These are phyloP conservation scores for Alentia gelatinosa DNA, from an alignment of 2,888 invertebrate genomes.

Conservation along the genomic window DNA sequence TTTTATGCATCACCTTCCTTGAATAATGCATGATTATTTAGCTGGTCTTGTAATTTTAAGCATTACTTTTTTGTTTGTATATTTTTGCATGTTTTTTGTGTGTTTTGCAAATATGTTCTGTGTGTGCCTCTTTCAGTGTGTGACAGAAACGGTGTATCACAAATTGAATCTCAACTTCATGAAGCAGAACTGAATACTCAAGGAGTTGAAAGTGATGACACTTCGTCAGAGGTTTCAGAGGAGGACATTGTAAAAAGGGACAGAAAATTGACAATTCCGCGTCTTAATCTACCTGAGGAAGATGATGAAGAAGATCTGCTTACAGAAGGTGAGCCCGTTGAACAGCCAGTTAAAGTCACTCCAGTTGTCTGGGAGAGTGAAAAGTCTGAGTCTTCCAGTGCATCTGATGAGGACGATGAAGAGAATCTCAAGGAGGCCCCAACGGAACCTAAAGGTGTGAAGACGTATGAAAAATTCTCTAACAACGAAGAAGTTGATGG, in stretches of 20 bases:
- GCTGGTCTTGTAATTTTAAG: background rate
- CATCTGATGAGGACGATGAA: background rate
- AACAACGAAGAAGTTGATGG: background rate
- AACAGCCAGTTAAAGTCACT: background rate
- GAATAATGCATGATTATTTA: background rate
- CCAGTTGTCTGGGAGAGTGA: constrained; percentile 23
- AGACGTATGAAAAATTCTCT: background rate
- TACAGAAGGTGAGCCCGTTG: background rate
- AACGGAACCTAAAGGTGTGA: background rate
- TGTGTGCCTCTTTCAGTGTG: constrained; percentile 44
- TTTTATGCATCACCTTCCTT: background rate
- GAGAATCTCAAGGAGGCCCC: background rate
- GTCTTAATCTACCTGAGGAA: constrained; percentile 25
- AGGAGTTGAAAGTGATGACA: background rate
- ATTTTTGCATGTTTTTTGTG: constrained; percentile 30
- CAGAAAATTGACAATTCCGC: background rate
- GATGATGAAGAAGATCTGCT: background rate
- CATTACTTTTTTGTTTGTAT: background rate
- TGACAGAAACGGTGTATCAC: background rate
- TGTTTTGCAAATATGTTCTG: background rate
- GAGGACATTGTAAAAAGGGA: constrained; percentile 5
- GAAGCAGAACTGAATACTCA: background rate
- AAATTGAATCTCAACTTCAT: background rate
- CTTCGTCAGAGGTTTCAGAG: background rate
- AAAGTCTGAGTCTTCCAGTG: constrained; percentile 18